A percentile compares a stretch with the other conserved stretches of the same genome.
These are phyloP conservation scores for Eudyptes chrysolophus DNA, from an alignment of 2,113 vertebrate species.

Conservation along the genomic window DNA sequence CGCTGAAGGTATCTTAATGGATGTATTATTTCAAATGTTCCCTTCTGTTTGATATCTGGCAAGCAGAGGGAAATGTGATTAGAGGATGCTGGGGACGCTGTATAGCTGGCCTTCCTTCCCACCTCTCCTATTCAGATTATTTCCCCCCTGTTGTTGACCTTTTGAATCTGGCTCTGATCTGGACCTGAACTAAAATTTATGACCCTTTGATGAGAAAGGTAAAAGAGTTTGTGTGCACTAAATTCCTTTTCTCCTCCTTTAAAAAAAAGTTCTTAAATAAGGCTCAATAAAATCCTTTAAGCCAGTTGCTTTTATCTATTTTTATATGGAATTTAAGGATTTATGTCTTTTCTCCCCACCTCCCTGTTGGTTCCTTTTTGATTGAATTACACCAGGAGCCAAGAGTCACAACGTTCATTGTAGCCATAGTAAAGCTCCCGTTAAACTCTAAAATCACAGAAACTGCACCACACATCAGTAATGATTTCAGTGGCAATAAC, in stretches of 20 bases:
- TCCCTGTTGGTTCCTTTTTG: conserved; percentile 26
- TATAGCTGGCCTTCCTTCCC: not conserved
- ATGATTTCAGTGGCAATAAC: not conserved
- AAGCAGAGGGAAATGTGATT: not conserved
- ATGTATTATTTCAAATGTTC: conserved; percentile 23
- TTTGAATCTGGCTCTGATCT: not conserved
- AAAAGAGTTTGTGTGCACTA: not conserved
- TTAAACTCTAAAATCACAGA: not conserved
- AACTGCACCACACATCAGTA: not conserved
- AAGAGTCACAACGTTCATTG: conserved; percentile 6
- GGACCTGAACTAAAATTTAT: not conserved
- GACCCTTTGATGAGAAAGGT: not conserved
- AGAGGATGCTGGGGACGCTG: not conserved
- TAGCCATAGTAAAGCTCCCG: not conserved
- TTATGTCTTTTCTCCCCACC: conserved; percentile 54
- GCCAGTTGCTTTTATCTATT: conserved; percentile 74
- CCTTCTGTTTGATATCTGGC: not conserved
- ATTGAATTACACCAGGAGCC: conserved; percentile 62
- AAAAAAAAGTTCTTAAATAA: conserved; percentile 32
- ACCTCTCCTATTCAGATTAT: not conserved
- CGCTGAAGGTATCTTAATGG: not conserved
- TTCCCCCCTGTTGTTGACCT: not conserved
- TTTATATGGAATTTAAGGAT: conserved; percentile 76
- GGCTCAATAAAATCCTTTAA: conserved; percentile 70
- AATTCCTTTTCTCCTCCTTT: conserved; percentile 48